These are phyloP conservation scores for Tinea pellionella DNA, from an alignment of 2,888 invertebrate species.

Conservation along the genomic window DNA sequence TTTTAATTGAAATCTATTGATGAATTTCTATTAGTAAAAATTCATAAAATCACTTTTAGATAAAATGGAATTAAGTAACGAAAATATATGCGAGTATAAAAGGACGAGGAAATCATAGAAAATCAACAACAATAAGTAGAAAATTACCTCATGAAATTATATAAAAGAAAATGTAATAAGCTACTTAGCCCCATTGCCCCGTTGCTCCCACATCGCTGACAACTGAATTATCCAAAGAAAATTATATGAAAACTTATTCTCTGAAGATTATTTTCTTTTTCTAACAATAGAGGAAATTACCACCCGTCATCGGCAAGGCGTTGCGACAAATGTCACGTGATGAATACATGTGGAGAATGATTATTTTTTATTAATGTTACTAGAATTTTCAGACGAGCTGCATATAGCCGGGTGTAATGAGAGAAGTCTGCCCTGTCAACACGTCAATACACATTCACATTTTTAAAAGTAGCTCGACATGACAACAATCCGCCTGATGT, in stretches of 20 bases:
- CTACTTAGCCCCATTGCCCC: constrained; percentile 10
- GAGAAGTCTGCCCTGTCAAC: no score
- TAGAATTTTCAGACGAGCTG: no score
- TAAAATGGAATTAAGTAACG: no score
- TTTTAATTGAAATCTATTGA: no score
- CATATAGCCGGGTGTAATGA: no score
- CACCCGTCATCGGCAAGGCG: constrained; percentile 32
- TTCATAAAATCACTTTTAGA: no score
- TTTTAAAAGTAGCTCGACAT: no score
- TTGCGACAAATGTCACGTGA: constrained; percentile 30
- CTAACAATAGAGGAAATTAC: constrained; percentile 65
- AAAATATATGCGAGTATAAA: no score
- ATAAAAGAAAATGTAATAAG: constrained; percentile 6
- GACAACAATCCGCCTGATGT: no score
- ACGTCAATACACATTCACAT: no score
- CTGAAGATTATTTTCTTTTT: constrained; percentile 47
- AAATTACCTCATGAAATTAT: not conserved
- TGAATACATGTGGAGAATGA: constrained; percentile 25
- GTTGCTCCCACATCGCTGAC: not conserved
- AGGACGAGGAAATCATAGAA: not conserved
- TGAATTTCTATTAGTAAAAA: no score
- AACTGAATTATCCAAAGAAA: constrained; percentile 13
- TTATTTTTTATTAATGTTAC: constrained; percentile 18
- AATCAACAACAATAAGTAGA: not conserved
- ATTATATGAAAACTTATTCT: constrained; percentile 12